Evolutionary conservation across 1,140 invertebrate genomes (phyloP).

Genomic region (Agrilus planipennis): DNA sequence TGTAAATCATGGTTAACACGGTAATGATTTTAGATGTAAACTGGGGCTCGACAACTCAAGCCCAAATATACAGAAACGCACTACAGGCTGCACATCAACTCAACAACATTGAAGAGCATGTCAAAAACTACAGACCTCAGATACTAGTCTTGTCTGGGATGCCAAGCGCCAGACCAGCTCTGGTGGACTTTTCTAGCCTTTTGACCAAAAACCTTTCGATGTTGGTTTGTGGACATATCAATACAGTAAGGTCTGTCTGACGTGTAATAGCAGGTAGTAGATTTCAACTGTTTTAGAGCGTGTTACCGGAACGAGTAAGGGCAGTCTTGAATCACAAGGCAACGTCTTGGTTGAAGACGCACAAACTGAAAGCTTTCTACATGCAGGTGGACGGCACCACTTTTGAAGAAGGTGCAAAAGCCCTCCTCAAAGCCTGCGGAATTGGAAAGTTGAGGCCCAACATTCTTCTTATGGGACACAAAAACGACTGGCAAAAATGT

Average conservation of each 20-base stretch:
- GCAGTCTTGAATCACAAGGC: conserved; percentile 45
- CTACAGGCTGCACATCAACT: conserved; percentile 77
- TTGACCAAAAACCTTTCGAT: conserved; percentile 89
- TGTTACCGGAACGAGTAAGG: conserved; percentile 34
- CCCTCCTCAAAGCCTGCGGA: conserved; percentile 67
- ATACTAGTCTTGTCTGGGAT: conserved; percentile 80
- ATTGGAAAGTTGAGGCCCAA: conserved; percentile 85
- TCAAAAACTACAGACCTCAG: conserved; percentile 88
- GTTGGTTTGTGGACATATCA: conserved; percentile 83
- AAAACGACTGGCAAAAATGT: conserved; percentile 77
- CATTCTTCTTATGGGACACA: conserved; percentile 84
- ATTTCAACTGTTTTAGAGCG: neutral
- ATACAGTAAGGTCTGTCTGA: conserved; percentile 46
- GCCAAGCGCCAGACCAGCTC: conserved; percentile 67
- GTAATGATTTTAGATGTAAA: conserved; percentile 66
- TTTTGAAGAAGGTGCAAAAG: conserved; percentile 62
- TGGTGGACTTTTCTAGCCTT: conserved; percentile 84
- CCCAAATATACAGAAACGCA: conserved; percentile 89
- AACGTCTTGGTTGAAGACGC: conserved; percentile 67
- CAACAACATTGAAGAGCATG: conserved; percentile 82
- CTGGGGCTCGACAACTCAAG: conserved; percentile 95
- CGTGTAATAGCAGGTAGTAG: neutral
- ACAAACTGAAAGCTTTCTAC: conserved; percentile 90
- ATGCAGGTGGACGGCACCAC: conserved; percentile 63
- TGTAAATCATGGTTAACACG: neutral